Percentiles rank a stretch among this genome's conserved stretches.
Conservation (phyloP, 2,888 invertebrate genomes). For the Dioctria linearis region DNA sequence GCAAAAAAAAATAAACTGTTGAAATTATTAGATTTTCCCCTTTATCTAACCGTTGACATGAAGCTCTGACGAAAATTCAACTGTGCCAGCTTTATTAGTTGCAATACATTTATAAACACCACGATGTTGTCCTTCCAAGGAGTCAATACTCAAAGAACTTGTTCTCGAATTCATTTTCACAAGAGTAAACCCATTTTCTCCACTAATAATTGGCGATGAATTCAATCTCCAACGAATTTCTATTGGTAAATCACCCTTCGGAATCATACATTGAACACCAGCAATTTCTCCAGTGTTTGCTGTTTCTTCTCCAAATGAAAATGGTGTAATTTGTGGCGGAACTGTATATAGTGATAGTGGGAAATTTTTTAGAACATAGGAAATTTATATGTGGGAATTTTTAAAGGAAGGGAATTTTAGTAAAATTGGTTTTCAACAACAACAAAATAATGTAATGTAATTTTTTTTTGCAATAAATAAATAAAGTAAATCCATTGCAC, state of each 20-base stretch:
- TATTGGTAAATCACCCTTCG: constrained; percentile 85
- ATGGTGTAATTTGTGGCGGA: constrained; percentile 83
- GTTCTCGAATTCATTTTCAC: constrained; percentile 76
- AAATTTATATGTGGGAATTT: background rate
- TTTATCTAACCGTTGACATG: constrained; percentile 78
- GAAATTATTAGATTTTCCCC: background rate
- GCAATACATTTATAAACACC: constrained; percentile 84
- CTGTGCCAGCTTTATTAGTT: constrained; percentile 78
- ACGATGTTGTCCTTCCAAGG: constrained; percentile 81
- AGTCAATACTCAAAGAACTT: constrained; percentile 81
- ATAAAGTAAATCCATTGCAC: constrained; percentile 45
- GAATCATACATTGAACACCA: constrained; percentile 82
- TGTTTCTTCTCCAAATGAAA: constrained; percentile 83
- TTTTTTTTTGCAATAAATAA: constrained; percentile 44
- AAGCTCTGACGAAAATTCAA: constrained; percentile 77
- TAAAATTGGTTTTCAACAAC: background rate
- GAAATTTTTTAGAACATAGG: background rate
- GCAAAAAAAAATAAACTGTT: constrained; percentile 44
- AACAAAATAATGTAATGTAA: background rate
- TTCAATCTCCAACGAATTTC: constrained; percentile 84
- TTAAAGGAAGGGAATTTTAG: background rate
- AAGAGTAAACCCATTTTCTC: constrained; percentile 74
- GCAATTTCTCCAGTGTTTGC: constrained; percentile 85
- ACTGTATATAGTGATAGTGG: constrained; percentile 71
- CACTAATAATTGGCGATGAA: constrained; percentile 74